phyloP scores from a whole-genome alignment of 1,140 invertebrate species.

The Drosophila yakuba region DNA sequence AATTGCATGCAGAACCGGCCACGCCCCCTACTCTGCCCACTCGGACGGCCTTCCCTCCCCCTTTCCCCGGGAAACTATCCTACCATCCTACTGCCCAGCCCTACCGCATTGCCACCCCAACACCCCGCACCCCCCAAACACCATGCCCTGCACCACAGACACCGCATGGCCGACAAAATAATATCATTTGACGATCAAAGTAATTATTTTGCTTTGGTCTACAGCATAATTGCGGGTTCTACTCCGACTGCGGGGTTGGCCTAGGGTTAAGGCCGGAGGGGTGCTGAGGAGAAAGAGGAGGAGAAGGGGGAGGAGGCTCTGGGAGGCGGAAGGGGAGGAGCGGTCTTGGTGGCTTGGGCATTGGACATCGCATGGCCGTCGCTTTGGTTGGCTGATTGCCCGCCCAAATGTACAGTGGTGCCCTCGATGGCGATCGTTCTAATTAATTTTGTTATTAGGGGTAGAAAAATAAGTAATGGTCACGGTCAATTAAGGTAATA shows the following conservation, averaged over 20 bases:
- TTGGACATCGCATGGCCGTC: slow-evolving; percentile 65
- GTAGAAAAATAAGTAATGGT: not conserved
- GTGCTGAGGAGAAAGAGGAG: not conserved
- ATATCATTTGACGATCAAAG: slow-evolving; percentile 84
- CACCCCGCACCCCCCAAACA: slow-evolving; percentile 40
- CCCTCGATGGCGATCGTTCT: slow-evolving; percentile 14
- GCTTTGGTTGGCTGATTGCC: slow-evolving; percentile 67
- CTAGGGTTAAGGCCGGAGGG: slow-evolving; percentile 2
- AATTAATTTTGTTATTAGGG: not conserved
- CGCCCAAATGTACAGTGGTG: slow-evolving; percentile 44
- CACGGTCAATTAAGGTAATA: too few relatives aligned
- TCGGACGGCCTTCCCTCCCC: slow-evolving; percentile 29
- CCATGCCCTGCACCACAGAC: slow-evolving; percentile 26
- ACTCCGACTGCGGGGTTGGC: slow-evolving; percentile 41
- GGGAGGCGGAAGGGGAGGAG: slow-evolving; percentile 40
- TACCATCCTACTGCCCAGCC: not conserved
- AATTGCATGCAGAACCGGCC: slow-evolving; percentile 41
- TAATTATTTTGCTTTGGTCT: slow-evolving; percentile 84
- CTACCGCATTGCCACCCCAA: slow-evolving; percentile 2
- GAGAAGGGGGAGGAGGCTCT: not conserved
- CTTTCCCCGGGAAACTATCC: slow-evolving; percentile 25
- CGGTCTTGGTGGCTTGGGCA: slow-evolving; percentile 45
- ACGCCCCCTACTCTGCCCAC: slow-evolving; percentile 37
- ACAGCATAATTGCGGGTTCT: slow-evolving; percentile 80
- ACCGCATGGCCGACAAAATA: slow-evolving; percentile 73